Evolutionary conservation across 2,797 vertebrate species (phyloP), one percentile per base, ranked within the genome.

Genomic region (Harpagifer antarcticus): DNA sequence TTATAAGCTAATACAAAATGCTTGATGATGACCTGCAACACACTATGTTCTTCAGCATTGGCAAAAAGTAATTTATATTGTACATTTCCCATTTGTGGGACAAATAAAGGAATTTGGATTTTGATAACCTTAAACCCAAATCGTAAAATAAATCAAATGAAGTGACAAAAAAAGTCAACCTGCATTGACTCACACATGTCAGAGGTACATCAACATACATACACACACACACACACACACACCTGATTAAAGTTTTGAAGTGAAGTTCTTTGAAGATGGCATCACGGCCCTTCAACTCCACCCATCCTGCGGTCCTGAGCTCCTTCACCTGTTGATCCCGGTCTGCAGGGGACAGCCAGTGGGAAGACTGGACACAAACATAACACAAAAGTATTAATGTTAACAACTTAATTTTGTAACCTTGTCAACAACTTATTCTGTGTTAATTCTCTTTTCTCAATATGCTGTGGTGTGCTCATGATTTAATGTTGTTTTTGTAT

Each of bases 211-310:
- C 3, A 23, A 23, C 11, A 49, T 31, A 37, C 37, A 37, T 37
- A 2, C 33, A 37, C 50, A 57, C 33, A n/a, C n/a, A n/a, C n/a
- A n/a, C n/a, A n/a, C n/a, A n/a, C n/a, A 84, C 84, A 50, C 13
- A 95, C 97, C 97, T 99, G 97, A 88, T 99, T 99, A 88, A 99
- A 99, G 91, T 96, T 92, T 96, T 97, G 91, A 99, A 99, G 85
- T 95, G 92, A 72, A 99, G 96, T 78, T 99, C 98, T 84, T 98
- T 99, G 91, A 96, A 98, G 87, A 99, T 96, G 82, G 97, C 97
- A 55, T 98, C 96, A n/a, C 96, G 95, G 55, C 95, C 94, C 1
- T 94, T 93, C 73, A 96, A 86, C 76, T 97, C 94, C 55, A 92
- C 89, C 98, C 98, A 98, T 45, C 97, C 98, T 0, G 95, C 87